Evolutionary conservation across 2,797 vertebrate species (phyloP), one percentile per base, ranked within the genome.

Genomic region (Phoebastria nigripes): DNA sequence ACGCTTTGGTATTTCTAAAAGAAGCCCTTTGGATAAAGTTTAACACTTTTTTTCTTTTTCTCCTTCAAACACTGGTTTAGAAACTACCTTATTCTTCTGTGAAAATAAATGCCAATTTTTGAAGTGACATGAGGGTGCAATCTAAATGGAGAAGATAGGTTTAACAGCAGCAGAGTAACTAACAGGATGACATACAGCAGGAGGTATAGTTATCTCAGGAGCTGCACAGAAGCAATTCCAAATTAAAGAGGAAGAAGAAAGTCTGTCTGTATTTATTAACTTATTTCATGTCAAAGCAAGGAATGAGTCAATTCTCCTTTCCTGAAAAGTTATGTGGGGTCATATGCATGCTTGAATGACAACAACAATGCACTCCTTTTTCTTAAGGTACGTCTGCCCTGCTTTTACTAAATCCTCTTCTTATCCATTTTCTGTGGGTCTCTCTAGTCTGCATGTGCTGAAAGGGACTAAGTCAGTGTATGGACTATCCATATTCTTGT

Each of bases 301-400:
- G 7, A 70, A 71, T 29, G 11, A 44, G 14, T 69, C 5, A 65
- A 49, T 79, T 70, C 11, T 63, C 22, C 19, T 63, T 73, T 29
- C 24, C n/a, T 42, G 29, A 61, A 65, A 72, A 41, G 20, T n/a
- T 54, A 11, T 5, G 22, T 22, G 8, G 25, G 10, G 9, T 83
- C n/a, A 46, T 24, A 16, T 5, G 21, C 2, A 8, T 26, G 8
- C 37, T 83, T 71, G 56, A 76, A 55, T 37, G 37, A 26, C 8
- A 55, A 28, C 18, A 83, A 16, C 9, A 44, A 26, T 44, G n/a
- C 1, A 1, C 4, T 74, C 3, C 3, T 81, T 86, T 63, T 69
- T n/a, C 22, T 41, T 49, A 25, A 70, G 9, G 2, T 69, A 9
- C 0, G 0, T 21, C 5, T 51, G 8, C 3, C 6, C 12, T 76